Evolutionary conservation across 2,113 vertebrate genomes (phyloP), one percentile per base, ranked within the genome.

Genomic region (Syngnathus floridae): DNA sequence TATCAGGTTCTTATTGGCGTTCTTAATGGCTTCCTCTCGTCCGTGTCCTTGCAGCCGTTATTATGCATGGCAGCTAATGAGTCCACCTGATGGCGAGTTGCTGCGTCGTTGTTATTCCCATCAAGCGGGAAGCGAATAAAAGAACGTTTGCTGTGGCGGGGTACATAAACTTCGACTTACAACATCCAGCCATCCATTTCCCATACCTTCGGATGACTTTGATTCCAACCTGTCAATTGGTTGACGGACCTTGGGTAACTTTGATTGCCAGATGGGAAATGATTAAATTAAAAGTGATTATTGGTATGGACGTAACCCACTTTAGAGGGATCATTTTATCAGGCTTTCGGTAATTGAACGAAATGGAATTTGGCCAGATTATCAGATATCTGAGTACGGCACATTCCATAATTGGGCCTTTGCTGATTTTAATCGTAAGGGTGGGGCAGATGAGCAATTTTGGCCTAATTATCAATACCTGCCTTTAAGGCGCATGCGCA

Each of bases 11-110:
- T 74, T 84, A 70, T 73, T 78, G 69, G 65, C 56, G 3, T 72
- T 72, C 68, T 67, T 80, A 84, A 82, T 80, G 81, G 70, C 74
- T 79, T 78, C 73, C 57, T 74, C 72, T 62, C 73, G 71, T 70
- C 67, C 64, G 46, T 86, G 84, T 76, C 78, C 70, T 68, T 65
- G 78, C 77, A 81, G 84, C 75, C 67, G 73, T 82, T 76, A 79
- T 64, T 4, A 70, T 69, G 65, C 67, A 62, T 55, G 45, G 71
- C 46, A 36, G 65, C 71, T 82, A 80, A 81, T 76, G 77, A 66
- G 65, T 65, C 0, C 19, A 75, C 73, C 75, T 70, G 66, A 74
- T 58, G 72, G 46, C 65, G 55, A 72, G 72, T 40, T 9, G 2
- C 17, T 38, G 2, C 1, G 48, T 43, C 52, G 31, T 40, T 64